Conservation (phyloP, 2,888 invertebrate genomes). For the Augiades crinisus region DNA sequence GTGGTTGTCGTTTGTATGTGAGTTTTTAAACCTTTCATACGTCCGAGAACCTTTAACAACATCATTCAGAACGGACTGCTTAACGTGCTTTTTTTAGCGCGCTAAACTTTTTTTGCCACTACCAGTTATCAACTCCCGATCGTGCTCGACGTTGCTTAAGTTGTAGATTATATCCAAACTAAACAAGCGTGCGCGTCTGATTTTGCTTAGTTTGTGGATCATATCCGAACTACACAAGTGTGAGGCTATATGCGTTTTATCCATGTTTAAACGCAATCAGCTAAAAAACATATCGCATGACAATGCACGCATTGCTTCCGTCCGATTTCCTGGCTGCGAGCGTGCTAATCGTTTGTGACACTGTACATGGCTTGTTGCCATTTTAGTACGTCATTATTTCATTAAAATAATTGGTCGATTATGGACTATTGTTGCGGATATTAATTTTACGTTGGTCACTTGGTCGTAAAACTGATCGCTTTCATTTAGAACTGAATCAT, state of each 20-base stretch:
- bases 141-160: no score
- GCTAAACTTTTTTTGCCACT: no score
- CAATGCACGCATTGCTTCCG: conserved; percentile 4
- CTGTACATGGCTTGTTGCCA: neutral
- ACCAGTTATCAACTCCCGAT: no score
- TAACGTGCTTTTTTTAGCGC: no score
- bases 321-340: conserved; percentile 12
- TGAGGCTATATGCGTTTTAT: neutral
- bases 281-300: conserved; percentile 4
- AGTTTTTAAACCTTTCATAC: no score
- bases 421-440: neutral
- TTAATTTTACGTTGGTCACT: neutral
- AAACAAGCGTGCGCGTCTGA: no score
- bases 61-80: no score
- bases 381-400: neutral
- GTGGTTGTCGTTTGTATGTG: no score
- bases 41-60: no score
- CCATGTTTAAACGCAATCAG: neutral
- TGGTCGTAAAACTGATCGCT: neutral
- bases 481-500: no score
- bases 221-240: neutral
- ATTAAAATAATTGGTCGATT: neutral
- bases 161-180: no score
- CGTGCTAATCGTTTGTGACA: conserved; percentile 11
- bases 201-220: neutral